Percentiles rank a stretch among this genome's conserved stretches.
phyloP scores from a whole-genome alignment of 1,140 invertebrate species.

The Limonius californicus region DNA sequence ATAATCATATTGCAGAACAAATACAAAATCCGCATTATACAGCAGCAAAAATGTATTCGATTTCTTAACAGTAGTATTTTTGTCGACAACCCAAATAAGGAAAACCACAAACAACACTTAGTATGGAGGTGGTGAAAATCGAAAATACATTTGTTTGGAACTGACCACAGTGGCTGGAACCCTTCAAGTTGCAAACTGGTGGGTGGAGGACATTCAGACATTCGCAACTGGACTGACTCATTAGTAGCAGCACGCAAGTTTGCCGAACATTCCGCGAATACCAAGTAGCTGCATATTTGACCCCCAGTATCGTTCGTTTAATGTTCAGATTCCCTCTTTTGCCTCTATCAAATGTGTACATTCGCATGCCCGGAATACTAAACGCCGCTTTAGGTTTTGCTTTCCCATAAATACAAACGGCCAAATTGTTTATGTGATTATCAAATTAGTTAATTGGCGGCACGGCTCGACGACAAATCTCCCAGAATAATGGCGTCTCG shows the following conservation, averaged over 20 bases:
- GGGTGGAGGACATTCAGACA: conserved; percentile 6
- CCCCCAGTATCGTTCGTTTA: conserved; percentile 34
- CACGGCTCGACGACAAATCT: not conserved
- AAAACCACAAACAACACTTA: too few species aligned
- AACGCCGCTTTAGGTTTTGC: conserved; percentile 2
- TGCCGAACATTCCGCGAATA: conserved; percentile 35
- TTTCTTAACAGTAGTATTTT: too few species aligned
- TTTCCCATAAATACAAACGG: conserved; percentile 5
- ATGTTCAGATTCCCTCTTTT: conserved; percentile 36
- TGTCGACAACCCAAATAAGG: too few species aligned
- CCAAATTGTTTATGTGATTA: not conserved
- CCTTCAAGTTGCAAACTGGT: too few species aligned
- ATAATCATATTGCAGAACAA: too few species aligned
- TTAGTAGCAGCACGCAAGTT: conserved; percentile 34
- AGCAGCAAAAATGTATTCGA: too few species aligned
- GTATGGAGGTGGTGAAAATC: too few species aligned
- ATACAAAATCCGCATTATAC: too few species aligned
- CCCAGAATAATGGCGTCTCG: not conserved
- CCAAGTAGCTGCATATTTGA: conserved; percentile 39
- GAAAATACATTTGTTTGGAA: too few species aligned
- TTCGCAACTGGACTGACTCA: conserved; percentile 24
- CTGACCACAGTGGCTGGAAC: too few species aligned
- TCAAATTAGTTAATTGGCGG: not conserved
- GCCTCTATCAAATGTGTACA: conserved; percentile 33
- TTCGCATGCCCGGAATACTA: conserved; percentile 25